Evolutionary conservation across 2,888 invertebrate genomes (phyloP).

Genomic region (Pseudococcus longispinus): DNA sequence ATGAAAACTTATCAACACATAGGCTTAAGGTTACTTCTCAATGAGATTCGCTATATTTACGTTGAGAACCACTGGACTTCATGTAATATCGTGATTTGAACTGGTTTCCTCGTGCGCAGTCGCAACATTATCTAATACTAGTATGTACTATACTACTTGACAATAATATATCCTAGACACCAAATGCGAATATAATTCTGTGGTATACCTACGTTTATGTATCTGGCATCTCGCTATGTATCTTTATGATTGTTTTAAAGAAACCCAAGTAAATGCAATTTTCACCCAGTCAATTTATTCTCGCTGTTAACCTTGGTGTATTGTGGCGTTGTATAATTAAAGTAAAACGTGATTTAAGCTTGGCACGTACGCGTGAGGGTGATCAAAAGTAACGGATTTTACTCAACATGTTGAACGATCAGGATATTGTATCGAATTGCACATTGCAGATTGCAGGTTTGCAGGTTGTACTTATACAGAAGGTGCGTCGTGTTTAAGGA

Average conservation of each 20-base stretch:
- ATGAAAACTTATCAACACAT: neutral
- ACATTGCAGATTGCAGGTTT: neutral
- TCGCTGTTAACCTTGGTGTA: neutral
- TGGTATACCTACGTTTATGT: neutral
- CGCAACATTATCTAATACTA: neutral
- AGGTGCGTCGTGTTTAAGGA: neutral
- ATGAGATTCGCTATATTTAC: neutral
- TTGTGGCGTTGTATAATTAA: neutral
- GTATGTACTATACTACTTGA: neutral
- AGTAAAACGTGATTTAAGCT: neutral
- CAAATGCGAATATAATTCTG: neutral
- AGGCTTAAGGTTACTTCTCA: neutral
- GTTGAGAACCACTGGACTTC: neutral
- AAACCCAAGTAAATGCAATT: neutral
- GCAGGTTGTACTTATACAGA: neutral
- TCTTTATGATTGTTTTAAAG: neutral
- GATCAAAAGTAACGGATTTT: neutral
- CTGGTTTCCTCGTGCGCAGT: neutral
- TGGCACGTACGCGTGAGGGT: neutral
- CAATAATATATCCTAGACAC: neutral
- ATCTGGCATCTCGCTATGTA: no score
- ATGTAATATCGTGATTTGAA: neutral
- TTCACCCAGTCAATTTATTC: neutral
- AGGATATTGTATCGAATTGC: neutral
- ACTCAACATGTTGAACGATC: neutral